Evolutionary conservation across 2,888 invertebrate species (phyloP), one percentile per base, ranked within the genome.

Genomic region (Yponomeuta evonymella): DNA sequence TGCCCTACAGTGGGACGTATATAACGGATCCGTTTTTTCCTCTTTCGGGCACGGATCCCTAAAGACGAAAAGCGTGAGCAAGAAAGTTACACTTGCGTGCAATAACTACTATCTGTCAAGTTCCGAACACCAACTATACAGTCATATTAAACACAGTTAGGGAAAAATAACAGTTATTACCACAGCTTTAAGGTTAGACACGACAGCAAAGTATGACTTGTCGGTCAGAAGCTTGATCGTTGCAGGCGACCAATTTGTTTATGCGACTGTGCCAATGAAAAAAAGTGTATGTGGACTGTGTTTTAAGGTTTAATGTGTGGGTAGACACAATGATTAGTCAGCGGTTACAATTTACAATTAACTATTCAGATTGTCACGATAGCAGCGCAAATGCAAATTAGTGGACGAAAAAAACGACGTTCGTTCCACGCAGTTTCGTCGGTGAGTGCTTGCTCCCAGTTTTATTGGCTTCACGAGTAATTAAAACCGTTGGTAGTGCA

Each of bases 281-380:
- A 58, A 15, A 4, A 12, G 51, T 15, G 1, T 58, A 6, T 58
- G 51, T 8, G 15, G 51, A 0, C 15, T 58, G 6, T 6, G 51
- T 58, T 15, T 58, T 58, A 58, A 58, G 51, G 51, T 58, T 4
- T 5, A 58, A 15, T 15, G 51, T 58, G 15, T 15, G 15, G 15
- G 51, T 15, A 51, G 2, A 64, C 29, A 8, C n/a, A 30, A 11
- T 64, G 86, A 87, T 86, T 85, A 81, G 77, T 79, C 75, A 76
- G 75, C 67, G 79, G 78, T 83, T 83, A 86, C 88, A 90, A 87
- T 89, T 83, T 83, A 86, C 88, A 90, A 87, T 89, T 88, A 89
- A 86, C 87, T 78, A 83, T 81, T 84, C 85, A 83, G 90, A 90
- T 89, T 72, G 75, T 73, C 69, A 71, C 76, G 89, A 88, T 87